These are phyloP conservation scores for Monopterus albus DNA, from an alignment of 2,113 vertebrate genomes.

Conservation along the genomic window DNA sequence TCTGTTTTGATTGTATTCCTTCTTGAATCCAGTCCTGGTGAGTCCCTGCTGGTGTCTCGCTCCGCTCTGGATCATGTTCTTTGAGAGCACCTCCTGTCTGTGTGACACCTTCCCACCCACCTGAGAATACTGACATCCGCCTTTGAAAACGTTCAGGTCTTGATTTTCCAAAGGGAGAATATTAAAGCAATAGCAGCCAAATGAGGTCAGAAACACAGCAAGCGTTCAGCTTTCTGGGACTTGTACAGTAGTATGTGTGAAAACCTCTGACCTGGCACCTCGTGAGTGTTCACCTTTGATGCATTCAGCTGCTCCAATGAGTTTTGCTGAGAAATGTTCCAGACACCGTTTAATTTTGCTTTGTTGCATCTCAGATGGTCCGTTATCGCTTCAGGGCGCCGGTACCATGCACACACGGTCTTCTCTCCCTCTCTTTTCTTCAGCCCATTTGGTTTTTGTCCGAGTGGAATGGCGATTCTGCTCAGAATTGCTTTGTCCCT, in stretches of 20 bases:
- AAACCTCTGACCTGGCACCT: constrained; percentile 12
- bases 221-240: not conserved
- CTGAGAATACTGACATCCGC: not conserved
- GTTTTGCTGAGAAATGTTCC: constrained; percentile 18
- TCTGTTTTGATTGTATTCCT: not conserved
- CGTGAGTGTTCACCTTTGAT: constrained; percentile 16
- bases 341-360: not conserved
- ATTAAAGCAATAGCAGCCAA: not conserved
- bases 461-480: not conserved
- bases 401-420: too few species aligned
- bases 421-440: not conserved
- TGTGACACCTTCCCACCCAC: not conserved
- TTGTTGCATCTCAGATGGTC: not conserved
- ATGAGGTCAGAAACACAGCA: not conserved
- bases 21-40: not conserved
- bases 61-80: not conserved
- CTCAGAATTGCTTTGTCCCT: not conserved
- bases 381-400: not conserved
- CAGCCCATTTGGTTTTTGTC: not conserved
- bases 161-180: not conserved
- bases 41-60: not conserved
- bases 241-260: not conserved
- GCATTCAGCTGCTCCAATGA: not conserved
- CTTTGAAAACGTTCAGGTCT: constrained; percentile 8
- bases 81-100: not conserved